Percentiles rank a stretch among this genome's conserved stretches.
Conservation (phyloP, 2,888 invertebrate species). For the Perithous albicinctus region DNA sequence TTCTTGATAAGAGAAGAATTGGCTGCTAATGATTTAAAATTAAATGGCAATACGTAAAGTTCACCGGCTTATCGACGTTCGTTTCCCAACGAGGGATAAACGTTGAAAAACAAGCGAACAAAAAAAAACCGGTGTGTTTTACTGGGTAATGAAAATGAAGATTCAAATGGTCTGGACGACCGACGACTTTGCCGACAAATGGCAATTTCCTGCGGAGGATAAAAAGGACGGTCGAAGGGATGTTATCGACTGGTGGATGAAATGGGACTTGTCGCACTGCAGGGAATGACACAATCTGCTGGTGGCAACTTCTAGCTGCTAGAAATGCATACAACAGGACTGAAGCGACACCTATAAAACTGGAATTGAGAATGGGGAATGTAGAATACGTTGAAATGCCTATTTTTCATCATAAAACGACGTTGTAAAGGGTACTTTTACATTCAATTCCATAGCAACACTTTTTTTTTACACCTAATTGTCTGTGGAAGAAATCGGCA, state of each 20-base stretch:
- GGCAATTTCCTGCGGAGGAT: conserved; percentile 43
- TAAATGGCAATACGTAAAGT: conserved; percentile 75
- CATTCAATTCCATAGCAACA: neutral
- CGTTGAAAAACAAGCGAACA: too few relatives aligned
- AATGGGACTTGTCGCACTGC: neutral
- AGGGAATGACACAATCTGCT: neutral
- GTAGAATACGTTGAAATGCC: neutral
- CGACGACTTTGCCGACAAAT: conserved; percentile 1
- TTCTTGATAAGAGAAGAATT: conserved; percentile 88
- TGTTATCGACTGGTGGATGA: conserved; percentile 8
- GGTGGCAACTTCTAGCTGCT: neutral
- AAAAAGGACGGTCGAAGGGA: conserved; percentile 24
- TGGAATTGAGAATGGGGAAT: conserved; percentile 5
- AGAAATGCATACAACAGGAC: neutral
- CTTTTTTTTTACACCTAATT: neutral
- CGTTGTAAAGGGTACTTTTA: neutral
- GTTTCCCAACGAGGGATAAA: conserved; percentile 10
- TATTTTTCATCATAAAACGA: neutral
- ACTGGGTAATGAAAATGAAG: conserved; percentile 22
- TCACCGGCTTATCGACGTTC: conserved; percentile 30
- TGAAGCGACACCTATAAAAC: conserved; percentile 30
- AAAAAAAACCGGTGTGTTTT: conserved; percentile 7
- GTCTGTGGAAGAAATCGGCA: neutral
- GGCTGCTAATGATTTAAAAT: conserved; percentile 71
- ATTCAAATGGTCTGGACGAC: neutral